Base-by-base conservation (phyloP, 2,888 invertebrate genomes). In the Sinelater perroti region DNA sequence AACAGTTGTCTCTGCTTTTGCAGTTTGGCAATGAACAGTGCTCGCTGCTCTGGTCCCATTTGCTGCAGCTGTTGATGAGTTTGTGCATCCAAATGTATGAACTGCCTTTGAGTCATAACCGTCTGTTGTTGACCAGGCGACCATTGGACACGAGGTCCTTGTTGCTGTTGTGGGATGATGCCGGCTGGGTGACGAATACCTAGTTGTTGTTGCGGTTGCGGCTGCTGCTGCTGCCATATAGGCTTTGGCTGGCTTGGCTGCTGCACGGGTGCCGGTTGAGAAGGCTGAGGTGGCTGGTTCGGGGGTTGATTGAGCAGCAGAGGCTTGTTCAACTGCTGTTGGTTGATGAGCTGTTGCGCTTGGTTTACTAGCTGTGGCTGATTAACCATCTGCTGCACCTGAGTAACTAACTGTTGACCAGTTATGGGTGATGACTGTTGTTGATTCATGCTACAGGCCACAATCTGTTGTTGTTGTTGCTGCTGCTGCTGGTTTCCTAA, bases 1-100 rank as follows among this genome's bases (percentile, higher is more conserved):
- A 85, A 70, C 30, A 83, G 83, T 20, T 83, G 82, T 38, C 85
- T 79, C 47, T 85, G 84, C 60, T 86, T 86, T 73, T 90, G 89
- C 60, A 91, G 78, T 73, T 89, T 90, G 7, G 90, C 87, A 3
- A 92, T 89, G 66, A 92, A 92, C 75, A 91, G 83, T 1, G 90
- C 89, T 30, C 90, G 83, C 70, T 91, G 91, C 61, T 89, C 86
- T 0, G 91, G 90, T 69, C 91, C 90, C 85, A 85, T 83, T 69
- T 91, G 91, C 71, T 92, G 91, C 36, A 92, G 78, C 67, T 91
- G 90, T 7, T 91, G 90, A 72, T 92, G 91, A 0, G 91, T 91
- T 67, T 91, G 90, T 0, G 90, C 90, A 67, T 93, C 92, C 65
- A 93, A 76, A 65, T 92, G 92, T 57, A 93, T 93, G 54, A 89